A percentile compares a stretch with the other conserved stretches of the same genome.
These are phyloP conservation scores for Cottus gobio DNA, from an alignment of 2,113 vertebrate genomes.

Conservation along the genomic window DNA sequence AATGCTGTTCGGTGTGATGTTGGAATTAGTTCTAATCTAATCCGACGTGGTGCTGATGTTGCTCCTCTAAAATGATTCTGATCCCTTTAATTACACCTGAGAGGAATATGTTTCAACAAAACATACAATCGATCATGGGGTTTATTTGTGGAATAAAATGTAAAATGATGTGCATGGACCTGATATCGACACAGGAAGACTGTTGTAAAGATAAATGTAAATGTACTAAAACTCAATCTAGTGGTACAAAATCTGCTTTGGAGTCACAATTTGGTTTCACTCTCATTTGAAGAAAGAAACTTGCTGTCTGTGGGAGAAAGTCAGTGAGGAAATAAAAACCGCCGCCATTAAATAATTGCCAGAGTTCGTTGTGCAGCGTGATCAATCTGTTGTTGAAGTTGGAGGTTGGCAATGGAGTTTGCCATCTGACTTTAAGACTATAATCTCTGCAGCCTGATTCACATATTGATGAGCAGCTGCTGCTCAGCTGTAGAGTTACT, in stretches of 20 bases:
- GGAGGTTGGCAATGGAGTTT: constrained; percentile 65
- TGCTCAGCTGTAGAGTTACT: constrained; percentile 12
- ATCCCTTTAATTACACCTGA: constrained; percentile 49
- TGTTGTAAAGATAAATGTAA: background rate
- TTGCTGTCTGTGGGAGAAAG: constrained; percentile 17
- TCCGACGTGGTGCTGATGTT: constrained; percentile 48
- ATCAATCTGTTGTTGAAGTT: constrained; percentile 71
- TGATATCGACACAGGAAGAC: background rate
- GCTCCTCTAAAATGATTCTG: constrained; percentile 46
- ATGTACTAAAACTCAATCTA: background rate
- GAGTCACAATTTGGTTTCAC: constrained; percentile 5
- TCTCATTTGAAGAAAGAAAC: constrained; percentile 3
- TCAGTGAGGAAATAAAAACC: constrained; percentile 70
- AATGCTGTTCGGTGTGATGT: constrained; percentile 56
- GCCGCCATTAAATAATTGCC: constrained; percentile 77
- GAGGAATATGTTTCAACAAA: constrained; percentile 17
- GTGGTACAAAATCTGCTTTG: background rate
- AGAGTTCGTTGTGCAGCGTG: constrained; percentile 56
- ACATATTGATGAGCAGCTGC: constrained; percentile 32
- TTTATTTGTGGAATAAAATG: background rate
- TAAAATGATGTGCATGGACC: constrained; percentile 3
- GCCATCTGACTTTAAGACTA: constrained; percentile 18
- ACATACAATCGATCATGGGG: constrained; percentile 4
- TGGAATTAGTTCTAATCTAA: constrained; percentile 71
- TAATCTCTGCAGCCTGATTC: constrained; percentile 37